These are phyloP conservation scores for Labeo calbasu DNA, from an alignment of 2,797 vertebrate genomes.

Conservation along the genomic window DNA sequence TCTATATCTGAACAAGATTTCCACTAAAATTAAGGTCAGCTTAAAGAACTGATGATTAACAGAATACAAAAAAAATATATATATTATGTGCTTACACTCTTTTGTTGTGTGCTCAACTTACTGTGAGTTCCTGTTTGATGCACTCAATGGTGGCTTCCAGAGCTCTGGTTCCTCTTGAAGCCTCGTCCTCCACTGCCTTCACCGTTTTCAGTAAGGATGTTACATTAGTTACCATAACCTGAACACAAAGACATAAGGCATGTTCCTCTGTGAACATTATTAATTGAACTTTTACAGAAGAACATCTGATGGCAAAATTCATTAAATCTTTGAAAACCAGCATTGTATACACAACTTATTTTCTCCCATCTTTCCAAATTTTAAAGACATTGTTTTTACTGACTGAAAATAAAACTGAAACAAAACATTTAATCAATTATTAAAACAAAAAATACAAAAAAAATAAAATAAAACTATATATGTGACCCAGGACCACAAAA, in stretches of 20 bases:
- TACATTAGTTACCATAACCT: slow-evolving; percentile 99
- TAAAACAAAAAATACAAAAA: not conserved
- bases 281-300: not conserved
- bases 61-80: not conserved
- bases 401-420: not conserved
- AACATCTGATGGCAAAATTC: not conserved
- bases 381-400: not conserved
- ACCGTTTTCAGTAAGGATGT: slow-evolving; percentile 97
- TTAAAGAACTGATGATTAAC: not conserved
- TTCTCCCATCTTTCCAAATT: not conserved
- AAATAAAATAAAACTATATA: too few relatives aligned
- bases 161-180: slow-evolving; percentile 96
- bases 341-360: not conserved
- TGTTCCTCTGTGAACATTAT: not conserved
- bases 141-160: slow-evolving; percentile 96
- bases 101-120: slow-evolving; percentile 64
- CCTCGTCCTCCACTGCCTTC: slow-evolving; percentile 97
- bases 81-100: not conserved
- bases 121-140: slow-evolving; percentile 96
- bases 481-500: too few relatives aligned
- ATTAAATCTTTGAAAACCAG: not conserved
- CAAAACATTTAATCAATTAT: not conserved
- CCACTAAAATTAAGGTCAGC: not conserved
- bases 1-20: not conserved
- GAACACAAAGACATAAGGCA: slow-evolving; percentile 20